phyloP scores from a whole-genome alignment of 2,797 vertebrate species.

The Rhynchonycteris naso region DNA sequence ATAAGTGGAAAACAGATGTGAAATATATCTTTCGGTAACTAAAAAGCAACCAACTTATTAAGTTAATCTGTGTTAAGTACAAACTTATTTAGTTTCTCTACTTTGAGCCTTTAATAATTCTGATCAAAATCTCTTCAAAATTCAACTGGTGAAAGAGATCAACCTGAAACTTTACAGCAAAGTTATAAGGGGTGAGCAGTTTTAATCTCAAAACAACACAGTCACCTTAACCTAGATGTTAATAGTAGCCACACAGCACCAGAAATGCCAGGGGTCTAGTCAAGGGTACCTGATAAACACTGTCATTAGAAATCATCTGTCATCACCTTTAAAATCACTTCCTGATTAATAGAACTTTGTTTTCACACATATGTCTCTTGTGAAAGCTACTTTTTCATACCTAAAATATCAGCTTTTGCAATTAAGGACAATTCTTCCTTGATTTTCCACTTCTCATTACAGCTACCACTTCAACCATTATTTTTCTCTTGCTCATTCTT shows the following conservation, averaged over 20 bases:
- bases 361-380: neutral
- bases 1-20: constrained; percentile 58
- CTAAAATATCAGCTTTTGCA: neutral
- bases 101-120: neutral
- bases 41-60: constrained; percentile 43
- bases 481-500: neutral
- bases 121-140: constrained; percentile 45
- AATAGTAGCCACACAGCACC: neutral
- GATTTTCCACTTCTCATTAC: neutral
- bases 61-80: neutral
- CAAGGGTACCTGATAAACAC: neutral
- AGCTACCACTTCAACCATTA: neutral
- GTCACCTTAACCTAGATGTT: neutral
- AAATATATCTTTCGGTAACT: constrained; percentile 11
- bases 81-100: constrained; percentile 12
- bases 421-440: constrained; percentile 20
- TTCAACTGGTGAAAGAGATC: constrained; percentile 21
- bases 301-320: neutral
- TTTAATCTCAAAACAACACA: neutral
- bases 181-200: neutral
- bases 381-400: constrained; percentile 10
- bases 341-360: neutral
- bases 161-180: constrained; percentile 26
- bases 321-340: neutral
- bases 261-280: neutral